Evolutionary conservation across 2,113 vertebrate species (phyloP).

Genomic region (Solea solea): DNA sequence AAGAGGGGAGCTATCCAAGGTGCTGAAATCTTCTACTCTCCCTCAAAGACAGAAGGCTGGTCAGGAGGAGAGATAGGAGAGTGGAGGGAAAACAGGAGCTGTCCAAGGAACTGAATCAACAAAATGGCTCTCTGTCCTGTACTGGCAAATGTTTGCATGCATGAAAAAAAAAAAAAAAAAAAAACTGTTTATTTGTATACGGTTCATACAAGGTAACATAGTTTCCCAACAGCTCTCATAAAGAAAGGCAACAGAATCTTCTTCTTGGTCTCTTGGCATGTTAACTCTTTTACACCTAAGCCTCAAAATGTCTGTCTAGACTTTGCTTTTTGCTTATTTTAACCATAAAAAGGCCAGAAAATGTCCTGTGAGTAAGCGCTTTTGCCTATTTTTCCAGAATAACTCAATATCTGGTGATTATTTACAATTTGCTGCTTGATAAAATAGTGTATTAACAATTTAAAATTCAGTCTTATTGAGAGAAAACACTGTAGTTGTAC

Average conservation of each 20-base stretch:
- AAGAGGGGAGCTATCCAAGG: conserved; percentile 45
- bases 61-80: background rate
- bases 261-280: background rate
- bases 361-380: no score
- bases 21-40: conserved; percentile 44
- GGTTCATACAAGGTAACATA: conserved; percentile 3
- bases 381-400: no score
- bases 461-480: no score
- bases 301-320: no score
- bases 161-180: background rate
- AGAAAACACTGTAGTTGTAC: no score
- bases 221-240: background rate
- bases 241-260: background rate
- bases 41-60: conserved; percentile 16
- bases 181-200: no score
- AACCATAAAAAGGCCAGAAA: no score
- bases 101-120: conserved; percentile 48
- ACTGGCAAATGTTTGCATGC: conserved; percentile 9
- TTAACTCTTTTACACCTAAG: background rate
- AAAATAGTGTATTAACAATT: no score
- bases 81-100: conserved; percentile 31
- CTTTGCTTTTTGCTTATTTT: no score
- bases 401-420: no score
- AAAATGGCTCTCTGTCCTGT: conserved; percentile 24
- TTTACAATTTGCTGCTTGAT: no score